These are phyloP conservation scores for Eonycteris spelaea DNA, from an alignment of 2,113 vertebrate genomes.

Conservation along the genomic window DNA sequence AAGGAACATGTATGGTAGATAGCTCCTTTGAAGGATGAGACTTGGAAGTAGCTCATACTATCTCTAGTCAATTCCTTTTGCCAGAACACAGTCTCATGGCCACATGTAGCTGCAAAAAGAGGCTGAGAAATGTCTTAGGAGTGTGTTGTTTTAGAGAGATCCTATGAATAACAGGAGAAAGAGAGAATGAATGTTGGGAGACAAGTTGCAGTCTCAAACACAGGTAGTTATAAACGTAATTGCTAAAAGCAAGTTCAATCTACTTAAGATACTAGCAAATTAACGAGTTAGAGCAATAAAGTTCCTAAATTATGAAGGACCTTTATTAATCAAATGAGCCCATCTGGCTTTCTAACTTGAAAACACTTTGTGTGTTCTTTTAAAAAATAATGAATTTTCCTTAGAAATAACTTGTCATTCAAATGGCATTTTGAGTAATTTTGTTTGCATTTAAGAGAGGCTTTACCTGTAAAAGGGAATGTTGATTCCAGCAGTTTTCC, in stretches of 20 bases:
- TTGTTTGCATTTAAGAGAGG: slow-evolving; percentile 8
- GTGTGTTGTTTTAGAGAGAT: rapidly evolving
- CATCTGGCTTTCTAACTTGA: neutral
- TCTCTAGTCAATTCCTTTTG: neutral
- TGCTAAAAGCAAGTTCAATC: neutral
- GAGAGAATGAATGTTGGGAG: neutral
- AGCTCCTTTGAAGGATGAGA: neutral
- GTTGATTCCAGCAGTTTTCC: neutral
- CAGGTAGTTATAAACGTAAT: neutral
- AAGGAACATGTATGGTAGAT: neutral
- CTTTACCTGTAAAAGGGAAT: neutral
- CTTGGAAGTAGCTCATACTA: neutral
- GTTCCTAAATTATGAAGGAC: neutral
- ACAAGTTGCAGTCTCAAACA: neutral
- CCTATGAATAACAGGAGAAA: neutral
- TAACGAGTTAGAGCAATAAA: neutral
- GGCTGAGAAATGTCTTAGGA: neutral
- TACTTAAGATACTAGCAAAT: neutral
- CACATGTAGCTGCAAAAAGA: neutral
- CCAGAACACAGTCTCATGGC: neutral
- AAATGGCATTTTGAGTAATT: slow-evolving; percentile 39
- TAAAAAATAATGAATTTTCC: neutral
- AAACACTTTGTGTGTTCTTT: neutral
- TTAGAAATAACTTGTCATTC: slow-evolving; percentile 18
- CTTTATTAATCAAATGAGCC: slow-evolving; percentile 13